Base-by-base conservation (phyloP, 2,113 vertebrate species). In the Lophotis ruficrista region DNA sequence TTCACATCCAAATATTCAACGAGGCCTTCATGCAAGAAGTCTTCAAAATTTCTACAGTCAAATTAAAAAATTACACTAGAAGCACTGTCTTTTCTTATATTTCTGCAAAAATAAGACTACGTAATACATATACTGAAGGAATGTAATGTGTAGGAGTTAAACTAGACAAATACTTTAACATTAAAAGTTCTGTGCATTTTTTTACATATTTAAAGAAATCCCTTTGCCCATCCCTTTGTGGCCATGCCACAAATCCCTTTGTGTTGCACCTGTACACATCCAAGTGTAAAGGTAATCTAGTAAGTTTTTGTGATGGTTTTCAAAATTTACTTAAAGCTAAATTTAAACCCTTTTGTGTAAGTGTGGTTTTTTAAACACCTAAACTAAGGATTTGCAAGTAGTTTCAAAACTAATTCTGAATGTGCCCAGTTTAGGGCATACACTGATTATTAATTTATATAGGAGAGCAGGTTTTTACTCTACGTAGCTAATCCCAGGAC, bases 1-100 rank as follows among this genome's bases (percentile, higher is more conserved):
- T 99, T 99, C 51, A 99, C 99, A 91, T 99, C 99, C 92, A 99
- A 98, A 97, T 99, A 99, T 82, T 99, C 99, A 21, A 99, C 99
- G 2, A 99, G 98, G 86, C 99, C 99, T 93, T 99, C 99, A 2
- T 99, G 99, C 50, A 99, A 98, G 93, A 99, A 99, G 96, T 99
- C 99, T 97, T 99, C 99, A 98, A 99, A 99, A 82, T 98, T 99
- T 97, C 99, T 99, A 91, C 10, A 96, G 35, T 92, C 76, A 78
- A 80, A 78, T 87, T 24, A 76, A 89, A 81, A 90, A 85, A 75
- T 51, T 25, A 65, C 33, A 47, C 3, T n/a, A 38, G 8, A 79
- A 83, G 24, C 48, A 75, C 16, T 14, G 13, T 14, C 20, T 70
- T 87, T 50, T 56, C 25, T 23, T 33, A 4, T 25, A 77, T 38